These are phyloP conservation scores for Protaetia brevitarsis DNA, from an alignment of 1,140 invertebrate genomes.

Conservation along the genomic window DNA sequence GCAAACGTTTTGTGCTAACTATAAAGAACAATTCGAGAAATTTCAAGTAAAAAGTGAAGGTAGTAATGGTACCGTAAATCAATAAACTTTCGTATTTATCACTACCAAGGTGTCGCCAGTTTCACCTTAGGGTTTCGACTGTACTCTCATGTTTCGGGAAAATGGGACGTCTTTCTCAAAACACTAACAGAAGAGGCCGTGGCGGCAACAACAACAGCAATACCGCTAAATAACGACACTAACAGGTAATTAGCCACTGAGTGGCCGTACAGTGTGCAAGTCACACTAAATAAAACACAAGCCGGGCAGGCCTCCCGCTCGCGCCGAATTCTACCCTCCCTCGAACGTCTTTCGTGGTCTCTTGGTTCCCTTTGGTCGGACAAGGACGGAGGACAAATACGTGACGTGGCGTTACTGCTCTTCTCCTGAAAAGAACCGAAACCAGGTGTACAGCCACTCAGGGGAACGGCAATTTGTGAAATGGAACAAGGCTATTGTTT, in stretches of 20 bases:
- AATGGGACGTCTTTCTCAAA: background rate
- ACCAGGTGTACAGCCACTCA: slow-evolving; percentile 28
- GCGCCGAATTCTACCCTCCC: background rate
- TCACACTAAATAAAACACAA: slow-evolving; percentile 27
- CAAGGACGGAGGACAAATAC: background rate
- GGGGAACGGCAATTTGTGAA: slow-evolving; percentile 28
- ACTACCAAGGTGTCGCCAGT: background rate
- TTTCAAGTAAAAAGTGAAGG: too few species aligned
- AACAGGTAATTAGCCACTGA: slow-evolving; percentile 28
- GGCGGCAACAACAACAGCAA: background rate
- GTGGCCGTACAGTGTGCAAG: slow-evolving; percentile 26
- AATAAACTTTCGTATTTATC: background rate
- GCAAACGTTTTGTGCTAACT: too few species aligned
- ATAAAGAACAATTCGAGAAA: too few species aligned
- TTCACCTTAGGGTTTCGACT: background rate
- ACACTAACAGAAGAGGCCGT: background rate
- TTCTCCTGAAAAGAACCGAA: slow-evolving; percentile 3
- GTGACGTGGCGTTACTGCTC: background rate
- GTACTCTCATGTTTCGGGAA: background rate
- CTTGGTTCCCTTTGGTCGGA: background rate
- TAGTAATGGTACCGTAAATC: too few species aligned
- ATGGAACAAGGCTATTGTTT: slow-evolving; percentile 26
- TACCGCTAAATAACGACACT: slow-evolving; percentile 21
- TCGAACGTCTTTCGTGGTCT: background rate
- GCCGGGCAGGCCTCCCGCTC: background rate